These are phyloP conservation scores for Pseudomyrmex cubaensis DNA, from an alignment of 1,140 invertebrate species.

Conservation along the genomic window DNA sequence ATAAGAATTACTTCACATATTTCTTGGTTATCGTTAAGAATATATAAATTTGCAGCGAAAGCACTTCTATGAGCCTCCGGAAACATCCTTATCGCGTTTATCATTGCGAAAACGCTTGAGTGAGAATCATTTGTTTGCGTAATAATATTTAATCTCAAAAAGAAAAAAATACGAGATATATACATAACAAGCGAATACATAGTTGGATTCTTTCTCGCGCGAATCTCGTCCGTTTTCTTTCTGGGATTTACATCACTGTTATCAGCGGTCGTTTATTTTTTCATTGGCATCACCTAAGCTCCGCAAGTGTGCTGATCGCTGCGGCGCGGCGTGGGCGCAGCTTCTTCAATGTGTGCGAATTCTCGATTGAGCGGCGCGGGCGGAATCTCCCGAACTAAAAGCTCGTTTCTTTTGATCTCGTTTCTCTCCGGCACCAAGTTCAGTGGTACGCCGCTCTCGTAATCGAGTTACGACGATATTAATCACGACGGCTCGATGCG, in stretches of 20 bases:
- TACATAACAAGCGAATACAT: constrained; percentile 23
- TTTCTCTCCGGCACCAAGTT: constrained; percentile 45
- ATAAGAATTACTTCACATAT: background rate
- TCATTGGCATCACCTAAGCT: constrained; percentile 4
- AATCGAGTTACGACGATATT: constrained; percentile 63
- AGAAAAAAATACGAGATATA: constrained; percentile 3
- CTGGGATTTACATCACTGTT: constrained; percentile 22
- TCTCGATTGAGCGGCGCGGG: background rate
- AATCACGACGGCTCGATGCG: constrained; percentile 60
- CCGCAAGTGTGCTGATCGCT: constrained; percentile 11
- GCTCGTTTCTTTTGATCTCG: constrained; percentile 55
- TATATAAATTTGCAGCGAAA: background rate
- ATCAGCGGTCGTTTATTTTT: constrained; percentile 31
- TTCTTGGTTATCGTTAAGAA: background rate
- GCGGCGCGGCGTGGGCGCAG: background rate
- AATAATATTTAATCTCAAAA: background rate
- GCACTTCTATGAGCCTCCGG: constrained; percentile 28
- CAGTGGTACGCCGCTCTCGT: constrained; percentile 44
- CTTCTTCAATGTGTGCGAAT: constrained; percentile 4
- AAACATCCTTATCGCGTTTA: constrained; percentile 25
- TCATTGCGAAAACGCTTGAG: constrained; percentile 13
- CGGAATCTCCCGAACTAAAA: constrained; percentile 35
- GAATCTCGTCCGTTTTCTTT: constrained; percentile 12
- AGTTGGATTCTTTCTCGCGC: constrained; percentile 4
- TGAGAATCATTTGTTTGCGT: constrained; percentile 35